Conservation (phyloP, 35 echinoderm and acorn worm genomes). For the Diadema setosum region DNA sequence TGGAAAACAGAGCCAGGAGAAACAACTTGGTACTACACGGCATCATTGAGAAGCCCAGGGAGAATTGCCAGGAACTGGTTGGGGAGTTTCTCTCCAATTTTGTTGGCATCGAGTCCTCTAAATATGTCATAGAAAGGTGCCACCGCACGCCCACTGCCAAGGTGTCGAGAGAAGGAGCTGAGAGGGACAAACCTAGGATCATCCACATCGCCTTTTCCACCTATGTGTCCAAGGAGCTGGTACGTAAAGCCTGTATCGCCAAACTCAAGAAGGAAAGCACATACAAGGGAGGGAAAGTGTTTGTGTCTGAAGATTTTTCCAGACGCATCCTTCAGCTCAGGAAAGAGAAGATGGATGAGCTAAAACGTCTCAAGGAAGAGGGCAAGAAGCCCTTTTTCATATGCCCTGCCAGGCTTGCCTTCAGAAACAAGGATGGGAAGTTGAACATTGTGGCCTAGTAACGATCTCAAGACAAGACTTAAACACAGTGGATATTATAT, state of each 20-base stretch:
- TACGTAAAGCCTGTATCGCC: neutral
- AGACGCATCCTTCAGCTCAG: neutral
- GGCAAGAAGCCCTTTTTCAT: constrained; percentile 1
- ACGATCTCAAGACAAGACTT: neutral
- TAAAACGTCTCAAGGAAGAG: neutral
- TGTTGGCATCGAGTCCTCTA: neutral
- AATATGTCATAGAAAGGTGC: neutral
- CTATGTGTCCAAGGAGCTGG: neutral
- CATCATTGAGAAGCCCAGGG: neutral
- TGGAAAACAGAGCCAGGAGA: neutral
- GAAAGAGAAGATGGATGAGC: neutral
- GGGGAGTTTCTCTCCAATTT: neutral
- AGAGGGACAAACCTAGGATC: neutral
- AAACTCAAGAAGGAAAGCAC: neutral
- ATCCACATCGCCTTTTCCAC: neutral
- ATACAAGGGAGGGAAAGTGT: neutral
- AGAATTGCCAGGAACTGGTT: neutral
- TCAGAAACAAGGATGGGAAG: neutral
- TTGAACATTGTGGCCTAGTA: neutral
- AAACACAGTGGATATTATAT: neutral
- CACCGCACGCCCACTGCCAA: neutral
- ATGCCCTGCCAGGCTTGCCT: neutral
- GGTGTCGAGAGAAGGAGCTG: neutral
- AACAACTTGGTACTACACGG: neutral
- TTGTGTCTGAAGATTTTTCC: neutral